Conservation (phyloP, 1,140 invertebrate species). For the Ips nitidus region DNA sequence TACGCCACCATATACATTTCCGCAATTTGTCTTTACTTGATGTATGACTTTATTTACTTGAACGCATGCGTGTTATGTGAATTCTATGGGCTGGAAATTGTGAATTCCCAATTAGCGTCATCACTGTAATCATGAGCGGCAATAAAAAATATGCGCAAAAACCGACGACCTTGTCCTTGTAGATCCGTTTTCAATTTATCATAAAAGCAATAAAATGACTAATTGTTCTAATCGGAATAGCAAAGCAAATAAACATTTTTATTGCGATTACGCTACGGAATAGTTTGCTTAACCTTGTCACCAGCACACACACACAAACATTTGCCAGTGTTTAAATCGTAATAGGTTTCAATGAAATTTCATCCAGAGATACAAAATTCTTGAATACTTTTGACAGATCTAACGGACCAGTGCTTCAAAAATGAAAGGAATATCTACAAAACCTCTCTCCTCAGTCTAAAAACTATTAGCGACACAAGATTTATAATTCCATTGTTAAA, state of each 20-base stretch:
- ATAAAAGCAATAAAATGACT: constrained; percentile 27
- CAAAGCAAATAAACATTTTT: constrained; percentile 30
- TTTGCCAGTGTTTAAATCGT: too few relatives aligned
- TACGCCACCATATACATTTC: too few relatives aligned
- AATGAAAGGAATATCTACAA: too few relatives aligned
- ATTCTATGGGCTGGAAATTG: neutral
- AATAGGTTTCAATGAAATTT: too few relatives aligned
- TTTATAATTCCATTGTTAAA: constrained; percentile 21
- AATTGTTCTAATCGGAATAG: constrained; percentile 30
- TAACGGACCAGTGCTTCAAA: too few relatives aligned
- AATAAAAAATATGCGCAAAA: constrained; percentile 23
- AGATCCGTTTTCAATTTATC: constrained; percentile 26
- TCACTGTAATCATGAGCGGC: neutral
- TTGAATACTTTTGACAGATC: too few relatives aligned
- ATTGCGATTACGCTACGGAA: constrained; percentile 26
- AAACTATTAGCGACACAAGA: neutral
- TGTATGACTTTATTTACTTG: too few relatives aligned
- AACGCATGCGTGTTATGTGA: too few relatives aligned
- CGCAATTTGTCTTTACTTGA: too few relatives aligned
- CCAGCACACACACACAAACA: constrained; percentile 6
- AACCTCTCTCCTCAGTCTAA: too few relatives aligned
- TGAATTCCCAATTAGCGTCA: neutral
- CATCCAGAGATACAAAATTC: too few relatives aligned
- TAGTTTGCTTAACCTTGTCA: constrained; percentile 29
- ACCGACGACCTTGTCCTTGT: constrained; percentile 28